phyloP scores from a whole-genome alignment of 1,140 invertebrate genomes.

The Battus philenor region DNA sequence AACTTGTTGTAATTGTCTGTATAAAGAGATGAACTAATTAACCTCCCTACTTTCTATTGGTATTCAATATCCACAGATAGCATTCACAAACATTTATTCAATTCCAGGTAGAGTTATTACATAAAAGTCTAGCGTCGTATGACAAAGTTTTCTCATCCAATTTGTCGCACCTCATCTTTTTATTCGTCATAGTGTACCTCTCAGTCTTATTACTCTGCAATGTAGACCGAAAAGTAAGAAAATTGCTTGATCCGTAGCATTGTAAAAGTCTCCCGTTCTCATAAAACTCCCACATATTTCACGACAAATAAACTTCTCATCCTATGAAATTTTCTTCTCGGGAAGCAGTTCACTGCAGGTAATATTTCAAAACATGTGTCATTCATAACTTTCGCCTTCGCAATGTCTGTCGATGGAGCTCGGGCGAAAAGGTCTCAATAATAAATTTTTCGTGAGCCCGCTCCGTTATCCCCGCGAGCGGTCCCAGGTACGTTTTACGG shows the following conservation, averaged over 20 bases:
- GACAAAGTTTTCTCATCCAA: slow-evolving; percentile 64
- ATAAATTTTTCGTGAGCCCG: slow-evolving; percentile 74
- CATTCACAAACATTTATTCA: too few species aligned
- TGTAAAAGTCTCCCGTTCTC: slow-evolving; percentile 60
- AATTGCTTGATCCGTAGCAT: slow-evolving; percentile 66
- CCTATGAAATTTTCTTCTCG: slow-evolving; percentile 63
- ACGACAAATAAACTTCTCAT: slow-evolving; percentile 73
- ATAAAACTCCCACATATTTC: slow-evolving; percentile 73
- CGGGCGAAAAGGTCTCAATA: slow-evolving; percentile 73
- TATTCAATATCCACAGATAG: too few species aligned
- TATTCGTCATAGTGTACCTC: slow-evolving; percentile 46
- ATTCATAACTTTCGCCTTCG: slow-evolving; percentile 74
- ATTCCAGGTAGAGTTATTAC: too few species aligned
- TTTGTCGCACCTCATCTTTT: slow-evolving; percentile 65
- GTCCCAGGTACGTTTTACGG: slow-evolving; percentile 71
- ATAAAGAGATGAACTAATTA: too few species aligned
- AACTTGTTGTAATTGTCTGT: too few species aligned
- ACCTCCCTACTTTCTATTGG: too few species aligned
- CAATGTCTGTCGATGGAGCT: slow-evolving; percentile 74
- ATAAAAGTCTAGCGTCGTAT: too few species aligned
- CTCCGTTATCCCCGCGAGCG: slow-evolving; percentile 63
- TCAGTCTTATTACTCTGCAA: slow-evolving; percentile 57
- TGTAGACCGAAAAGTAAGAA: slow-evolving; percentile 58
- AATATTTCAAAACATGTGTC: slow-evolving; percentile 76
- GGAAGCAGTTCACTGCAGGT: slow-evolving; percentile 68